These are phyloP conservation scores for Platysternon megacephalum DNA, from an alignment of 2,113 vertebrate genomes.

Conservation along the genomic window DNA sequence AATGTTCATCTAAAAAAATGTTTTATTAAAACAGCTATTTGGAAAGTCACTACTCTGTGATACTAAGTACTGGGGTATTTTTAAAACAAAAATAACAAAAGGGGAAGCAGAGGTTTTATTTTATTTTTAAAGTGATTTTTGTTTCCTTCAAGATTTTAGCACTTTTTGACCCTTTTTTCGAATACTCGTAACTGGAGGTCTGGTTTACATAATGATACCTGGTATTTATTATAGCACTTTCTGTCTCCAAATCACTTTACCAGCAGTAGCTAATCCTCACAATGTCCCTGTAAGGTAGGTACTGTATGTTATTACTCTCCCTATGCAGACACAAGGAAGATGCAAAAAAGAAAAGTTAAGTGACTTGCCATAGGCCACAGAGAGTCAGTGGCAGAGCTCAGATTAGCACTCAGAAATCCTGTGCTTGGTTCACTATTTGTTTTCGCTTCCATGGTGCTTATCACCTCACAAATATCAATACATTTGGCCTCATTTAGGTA, in stretches of 20 bases:
- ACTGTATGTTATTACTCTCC: neutral
- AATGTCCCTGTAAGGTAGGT: neutral
- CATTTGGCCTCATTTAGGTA: neutral
- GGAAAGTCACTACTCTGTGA: neutral
- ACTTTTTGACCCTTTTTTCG: neutral
- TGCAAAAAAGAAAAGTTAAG: neutral
- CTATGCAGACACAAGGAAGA: neutral
- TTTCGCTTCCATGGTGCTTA: neutral
- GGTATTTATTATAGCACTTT: neutral
- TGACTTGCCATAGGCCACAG: neutral
- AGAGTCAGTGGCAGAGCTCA: neutral
- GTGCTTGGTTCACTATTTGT: neutral
- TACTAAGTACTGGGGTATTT: neutral
- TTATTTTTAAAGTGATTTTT: neutral
- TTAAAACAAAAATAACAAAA: neutral
- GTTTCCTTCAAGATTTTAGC: neutral
- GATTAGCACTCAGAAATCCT: neutral
- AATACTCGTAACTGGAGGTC: fast-evolving
- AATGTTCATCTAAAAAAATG: neutral
- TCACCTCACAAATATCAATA: neutral
- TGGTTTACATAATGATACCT: neutral
- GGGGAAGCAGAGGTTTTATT: neutral
- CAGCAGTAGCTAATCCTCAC: neutral
- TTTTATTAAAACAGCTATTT: neutral
- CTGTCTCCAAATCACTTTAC: neutral